Evolutionary conservation across 2,888 invertebrate genomes (phyloP).

Genomic region (Prosopocoilus inquinatus): DNA sequence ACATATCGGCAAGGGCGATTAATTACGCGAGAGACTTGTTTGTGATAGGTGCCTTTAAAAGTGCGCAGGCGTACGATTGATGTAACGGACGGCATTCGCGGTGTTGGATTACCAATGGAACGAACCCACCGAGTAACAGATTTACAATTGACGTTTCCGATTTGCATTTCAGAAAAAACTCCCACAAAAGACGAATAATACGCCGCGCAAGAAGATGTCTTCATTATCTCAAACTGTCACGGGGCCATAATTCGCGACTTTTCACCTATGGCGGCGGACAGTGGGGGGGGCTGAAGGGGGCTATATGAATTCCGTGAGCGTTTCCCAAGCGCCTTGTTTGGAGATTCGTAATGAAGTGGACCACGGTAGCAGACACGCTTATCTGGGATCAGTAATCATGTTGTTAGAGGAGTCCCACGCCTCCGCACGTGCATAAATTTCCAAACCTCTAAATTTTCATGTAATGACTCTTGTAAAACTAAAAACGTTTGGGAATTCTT

Average conservation of each 20-base stretch:
- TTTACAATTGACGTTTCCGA: conserved; percentile 11
- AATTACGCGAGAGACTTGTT: conserved; percentile 12
- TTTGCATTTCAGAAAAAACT: conserved; percentile 7
- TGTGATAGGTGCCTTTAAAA: conserved; percentile 14
- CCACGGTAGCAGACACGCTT: conserved; percentile 12
- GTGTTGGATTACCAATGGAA: conserved; percentile 13
- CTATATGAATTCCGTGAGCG: conserved; percentile 1
- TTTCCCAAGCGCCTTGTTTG: not conserved
- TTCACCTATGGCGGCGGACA: not conserved
- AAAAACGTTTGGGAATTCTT: conserved; percentile 9
- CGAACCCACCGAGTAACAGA: conserved; percentile 11
- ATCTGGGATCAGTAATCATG: conserved; percentile 26
- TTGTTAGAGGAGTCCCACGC: conserved; percentile 26
- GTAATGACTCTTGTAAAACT: conserved; percentile 25
- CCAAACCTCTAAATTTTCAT: conserved; percentile 23
- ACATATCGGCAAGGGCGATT: conserved; percentile 8
- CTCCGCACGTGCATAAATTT: conserved; percentile 19
- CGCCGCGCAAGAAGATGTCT: conserved; percentile 7
- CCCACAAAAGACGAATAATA: conserved; percentile 3
- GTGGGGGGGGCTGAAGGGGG: no score
- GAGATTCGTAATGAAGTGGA: conserved; percentile 2
- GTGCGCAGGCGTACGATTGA: conserved; percentile 16
- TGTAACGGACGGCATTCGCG: conserved; percentile 4
- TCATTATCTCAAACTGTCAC: conserved; percentile 6
- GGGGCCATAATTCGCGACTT: not conserved